Evolutionary conservation across 2,888 invertebrate genomes (phyloP).

Genomic region (Metellina segmentata): DNA sequence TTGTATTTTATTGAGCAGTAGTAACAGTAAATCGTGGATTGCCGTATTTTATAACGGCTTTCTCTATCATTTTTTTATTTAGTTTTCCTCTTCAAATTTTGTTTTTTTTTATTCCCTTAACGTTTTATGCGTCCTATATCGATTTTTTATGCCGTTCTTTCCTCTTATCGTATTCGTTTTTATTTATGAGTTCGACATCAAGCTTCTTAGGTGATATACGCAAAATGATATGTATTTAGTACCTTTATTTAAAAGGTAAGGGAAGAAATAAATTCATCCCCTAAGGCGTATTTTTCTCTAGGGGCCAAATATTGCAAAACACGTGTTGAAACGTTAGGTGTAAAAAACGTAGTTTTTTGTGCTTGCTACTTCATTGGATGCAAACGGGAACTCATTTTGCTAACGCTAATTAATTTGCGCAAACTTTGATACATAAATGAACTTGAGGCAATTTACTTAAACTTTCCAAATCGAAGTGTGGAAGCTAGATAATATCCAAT

Average conservation of each 20-base stretch:
- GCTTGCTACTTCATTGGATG: too few relatives aligned
- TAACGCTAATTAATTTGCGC: too few relatives aligned
- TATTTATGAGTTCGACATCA: conserved; percentile 20
- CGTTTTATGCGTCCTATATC: conserved; percentile 19
- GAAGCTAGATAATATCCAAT: too few relatives aligned
- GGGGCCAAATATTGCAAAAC: too few relatives aligned
- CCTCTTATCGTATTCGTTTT: not conserved
- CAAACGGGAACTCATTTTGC: too few relatives aligned
- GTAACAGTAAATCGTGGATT: conserved; percentile 63
- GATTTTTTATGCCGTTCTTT: conserved; percentile 17
- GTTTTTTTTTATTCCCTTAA: conserved; percentile 8
- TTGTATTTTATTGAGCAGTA: conserved; percentile 52
- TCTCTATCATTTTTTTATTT: conserved; percentile 33
- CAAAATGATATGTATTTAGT: conserved; percentile 33
- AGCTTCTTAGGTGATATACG: conserved; percentile 20
- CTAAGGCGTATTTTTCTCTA: not conserved
- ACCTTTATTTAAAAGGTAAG: conserved; percentile 7
- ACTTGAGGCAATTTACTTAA: too few relatives aligned
- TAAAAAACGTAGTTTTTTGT: too few relatives aligned
- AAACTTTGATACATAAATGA: too few relatives aligned
- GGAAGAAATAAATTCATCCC: not conserved
- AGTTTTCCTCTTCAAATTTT: conserved; percentile 14
- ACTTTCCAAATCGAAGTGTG: too few relatives aligned
- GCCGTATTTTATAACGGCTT: conserved; percentile 54
- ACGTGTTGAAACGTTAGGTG: too few relatives aligned